Conservation (phyloP, 2,797 vertebrate genomes). For the Rhinophrynus dorsalis region DNA sequence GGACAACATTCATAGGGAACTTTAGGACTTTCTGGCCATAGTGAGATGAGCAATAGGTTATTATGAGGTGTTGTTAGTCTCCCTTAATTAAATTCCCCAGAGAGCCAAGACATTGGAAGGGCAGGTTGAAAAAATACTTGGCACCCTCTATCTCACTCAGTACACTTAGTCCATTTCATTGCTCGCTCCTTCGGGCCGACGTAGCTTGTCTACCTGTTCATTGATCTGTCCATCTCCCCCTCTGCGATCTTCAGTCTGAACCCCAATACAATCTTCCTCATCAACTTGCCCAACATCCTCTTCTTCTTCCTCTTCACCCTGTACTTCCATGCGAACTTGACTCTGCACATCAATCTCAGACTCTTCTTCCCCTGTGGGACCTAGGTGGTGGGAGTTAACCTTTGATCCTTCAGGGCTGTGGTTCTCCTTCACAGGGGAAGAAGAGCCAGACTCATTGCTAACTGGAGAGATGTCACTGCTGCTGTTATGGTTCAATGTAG, state of each 20-base stretch:
- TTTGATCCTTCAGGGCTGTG: constrained; percentile 79
- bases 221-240: constrained; percentile 97
- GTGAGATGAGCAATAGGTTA: too few relatives aligned
- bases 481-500: constrained; percentile 84
- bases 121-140: constrained; percentile 23
- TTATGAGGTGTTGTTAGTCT: too few relatives aligned
- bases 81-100: constrained; percentile 30
- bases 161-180: constrained; percentile 75
- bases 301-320: constrained; percentile 83
- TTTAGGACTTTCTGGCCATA: too few relatives aligned
- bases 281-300: constrained; percentile 74
- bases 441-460: constrained; percentile 84
- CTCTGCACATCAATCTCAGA: constrained; percentile 77
- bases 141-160: neutral
- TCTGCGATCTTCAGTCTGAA: constrained; percentile 88
- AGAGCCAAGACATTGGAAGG: neutral
- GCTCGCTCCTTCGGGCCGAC: constrained; percentile 91
- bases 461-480: constrained; percentile 97
- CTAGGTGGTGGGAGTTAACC: constrained; percentile 70
- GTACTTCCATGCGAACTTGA: constrained; percentile 93
- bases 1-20: too few relatives aligned
- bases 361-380: constrained; percentile 62
- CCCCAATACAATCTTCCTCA: constrained; percentile 77
- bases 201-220: constrained; percentile 93
- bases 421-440: constrained; percentile 86